phyloP scores from a whole-genome alignment of 2,888 invertebrate species.

The Torymus texanus region DNA sequence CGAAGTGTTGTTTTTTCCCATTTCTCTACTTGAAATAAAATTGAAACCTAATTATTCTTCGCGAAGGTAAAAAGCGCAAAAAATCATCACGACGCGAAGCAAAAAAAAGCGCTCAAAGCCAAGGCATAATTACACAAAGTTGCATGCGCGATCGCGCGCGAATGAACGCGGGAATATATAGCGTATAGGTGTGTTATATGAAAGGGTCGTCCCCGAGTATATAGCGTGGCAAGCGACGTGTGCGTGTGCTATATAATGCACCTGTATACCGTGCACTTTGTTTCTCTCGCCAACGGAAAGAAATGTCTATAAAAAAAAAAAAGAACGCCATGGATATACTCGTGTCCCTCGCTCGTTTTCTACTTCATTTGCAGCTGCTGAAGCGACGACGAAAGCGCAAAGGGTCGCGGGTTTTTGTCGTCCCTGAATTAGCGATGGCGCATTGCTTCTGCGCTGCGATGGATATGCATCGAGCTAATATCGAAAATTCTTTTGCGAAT shows the following conservation, averaged over 20 bases:
- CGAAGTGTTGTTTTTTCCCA: too few relatives aligned
- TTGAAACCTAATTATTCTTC: too few relatives aligned
- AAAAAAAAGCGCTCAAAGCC: slow-evolving; percentile 11
- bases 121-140: background rate
- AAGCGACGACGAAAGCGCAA: background rate
- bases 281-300: background rate
- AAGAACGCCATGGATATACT: background rate
- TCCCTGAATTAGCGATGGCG: too few relatives aligned
- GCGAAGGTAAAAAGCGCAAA: background rate
- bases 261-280: background rate
- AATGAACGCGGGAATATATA: too few relatives aligned
- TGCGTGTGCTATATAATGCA: too few relatives aligned
- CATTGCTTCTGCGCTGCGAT: too few relatives aligned
- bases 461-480: too few relatives aligned
- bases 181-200: too few relatives aligned
- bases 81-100: background rate
- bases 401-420: background rate
- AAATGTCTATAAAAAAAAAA: slow-evolving; percentile 1
- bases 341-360: background rate
- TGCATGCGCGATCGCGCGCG: background rate
- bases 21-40: too few relatives aligned
- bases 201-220: background rate
- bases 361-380: background rate
- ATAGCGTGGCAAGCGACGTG: background rate
- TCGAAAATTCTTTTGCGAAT: too few relatives aligned